Evolutionary conservation across 2,888 invertebrate species (phyloP).

Genomic region (Meghimatium bilineatum): DNA sequence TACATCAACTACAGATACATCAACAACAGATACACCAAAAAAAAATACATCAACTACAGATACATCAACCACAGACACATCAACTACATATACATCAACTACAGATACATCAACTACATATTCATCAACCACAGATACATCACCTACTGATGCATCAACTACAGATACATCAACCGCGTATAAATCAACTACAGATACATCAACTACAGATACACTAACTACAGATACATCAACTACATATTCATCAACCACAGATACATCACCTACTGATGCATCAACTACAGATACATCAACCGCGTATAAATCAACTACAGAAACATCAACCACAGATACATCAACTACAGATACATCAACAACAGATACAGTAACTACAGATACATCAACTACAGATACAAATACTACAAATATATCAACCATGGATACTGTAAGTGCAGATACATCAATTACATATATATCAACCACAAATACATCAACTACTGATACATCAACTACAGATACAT

Average conservation of each 20-base stretch:
- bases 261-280: not conserved
- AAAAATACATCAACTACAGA: too few species aligned
- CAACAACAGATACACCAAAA: too few species aligned
- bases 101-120: not conserved
- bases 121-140: not conserved
- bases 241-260: not conserved
- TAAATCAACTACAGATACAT: not conserved
- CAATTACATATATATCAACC: too few species aligned
- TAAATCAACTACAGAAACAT: not conserved
- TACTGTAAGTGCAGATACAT: not conserved
- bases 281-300: too few species aligned
- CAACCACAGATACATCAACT: not conserved
- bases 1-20: too few species aligned
- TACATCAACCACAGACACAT: too few species aligned
- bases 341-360: not conserved
- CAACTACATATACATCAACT: too few species aligned
- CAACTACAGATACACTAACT: not conserved
- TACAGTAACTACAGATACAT: not conserved
- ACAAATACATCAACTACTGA: too few species aligned
- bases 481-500: too few species aligned
- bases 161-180: not conserved
- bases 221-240: too few species aligned
- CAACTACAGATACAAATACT: not conserved
- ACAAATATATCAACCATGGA: not conserved
- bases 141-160: not conserved